Evolutionary conservation across 2,888 invertebrate species (phyloP).

Genomic region (Desoria tigrina): DNA sequence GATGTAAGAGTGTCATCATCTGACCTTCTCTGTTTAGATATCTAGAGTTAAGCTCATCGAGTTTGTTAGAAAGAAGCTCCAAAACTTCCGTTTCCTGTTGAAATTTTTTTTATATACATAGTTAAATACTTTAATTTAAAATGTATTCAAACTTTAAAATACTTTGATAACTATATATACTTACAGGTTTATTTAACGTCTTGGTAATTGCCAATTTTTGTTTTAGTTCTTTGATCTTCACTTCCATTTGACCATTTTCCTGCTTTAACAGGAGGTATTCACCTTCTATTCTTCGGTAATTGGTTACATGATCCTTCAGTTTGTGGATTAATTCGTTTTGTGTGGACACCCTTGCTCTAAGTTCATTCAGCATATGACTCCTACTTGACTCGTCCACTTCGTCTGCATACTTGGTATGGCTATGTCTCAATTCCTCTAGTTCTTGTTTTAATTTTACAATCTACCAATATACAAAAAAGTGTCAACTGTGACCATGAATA

Average conservation of each 20-base stretch:
- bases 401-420: constrained; percentile 20
- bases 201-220: constrained; percentile 38
- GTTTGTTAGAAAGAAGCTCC: constrained; percentile 41
- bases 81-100: constrained; percentile 45
- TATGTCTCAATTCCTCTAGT: constrained; percentile 24
- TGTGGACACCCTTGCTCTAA: constrained; percentile 37
- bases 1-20: constrained; percentile 39
- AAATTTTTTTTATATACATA: not conserved
- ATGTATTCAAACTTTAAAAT: constrained; percentile 1
- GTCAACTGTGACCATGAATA: too few species aligned
- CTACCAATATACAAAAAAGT: constrained; percentile 16
- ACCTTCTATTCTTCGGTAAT: constrained; percentile 32
- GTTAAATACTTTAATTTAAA: not conserved
- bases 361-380: constrained; percentile 30
- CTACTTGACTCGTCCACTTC: constrained; percentile 13
- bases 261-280: constrained; percentile 28
- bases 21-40: constrained; percentile 44
- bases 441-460: constrained; percentile 23
- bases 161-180: not conserved
- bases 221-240: constrained; percentile 33
- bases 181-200: constrained; percentile 42
- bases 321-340: constrained; percentile 45
- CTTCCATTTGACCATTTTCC: constrained; percentile 38
- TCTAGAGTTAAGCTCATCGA: constrained; percentile 42
- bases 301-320: constrained; percentile 36